Conservation (phyloP, 2,797 vertebrate species). For the Sebastes trivittatus region DNA sequence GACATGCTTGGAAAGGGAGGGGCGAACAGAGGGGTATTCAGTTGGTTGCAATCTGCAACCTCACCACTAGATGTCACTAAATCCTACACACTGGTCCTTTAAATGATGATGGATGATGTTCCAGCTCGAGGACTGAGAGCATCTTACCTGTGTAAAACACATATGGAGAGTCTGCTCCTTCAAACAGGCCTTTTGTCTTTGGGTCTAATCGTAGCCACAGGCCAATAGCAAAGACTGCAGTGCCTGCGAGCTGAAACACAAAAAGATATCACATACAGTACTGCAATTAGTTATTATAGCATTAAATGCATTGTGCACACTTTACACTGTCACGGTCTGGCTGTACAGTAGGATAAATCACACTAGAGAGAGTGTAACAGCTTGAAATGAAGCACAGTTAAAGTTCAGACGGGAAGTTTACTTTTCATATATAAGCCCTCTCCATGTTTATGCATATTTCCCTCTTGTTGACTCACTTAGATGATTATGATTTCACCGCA, state of each 20-base stretch:
- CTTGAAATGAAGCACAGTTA: neutral
- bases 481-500: neutral
- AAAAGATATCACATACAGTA: neutral
- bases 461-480: neutral
- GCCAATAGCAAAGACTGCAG: slow-evolving; percentile 91
- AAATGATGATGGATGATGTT: neutral
- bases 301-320: neutral
- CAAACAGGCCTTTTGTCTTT: slow-evolving; percentile 90
- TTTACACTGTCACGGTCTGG: neutral
- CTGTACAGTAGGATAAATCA: neutral
- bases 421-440: neutral
- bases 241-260: slow-evolving; percentile 89
- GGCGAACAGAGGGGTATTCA: too few species aligned
- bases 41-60: too few species aligned
- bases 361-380: neutral
- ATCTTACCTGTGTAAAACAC: slow-evolving; percentile 91
- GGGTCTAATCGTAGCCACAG: slow-evolving; percentile 95
- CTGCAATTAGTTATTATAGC: neutral
- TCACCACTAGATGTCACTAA: too few species aligned
- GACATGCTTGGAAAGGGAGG: too few species aligned
- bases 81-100: neutral
- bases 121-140: neutral
- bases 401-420: neutral
- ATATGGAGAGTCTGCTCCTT: slow-evolving; percentile 80
- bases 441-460: neutral